These are phyloP conservation scores for Scaptomyza parva DNA, from an alignment of 2,888 invertebrate species.

Conservation along the genomic window DNA sequence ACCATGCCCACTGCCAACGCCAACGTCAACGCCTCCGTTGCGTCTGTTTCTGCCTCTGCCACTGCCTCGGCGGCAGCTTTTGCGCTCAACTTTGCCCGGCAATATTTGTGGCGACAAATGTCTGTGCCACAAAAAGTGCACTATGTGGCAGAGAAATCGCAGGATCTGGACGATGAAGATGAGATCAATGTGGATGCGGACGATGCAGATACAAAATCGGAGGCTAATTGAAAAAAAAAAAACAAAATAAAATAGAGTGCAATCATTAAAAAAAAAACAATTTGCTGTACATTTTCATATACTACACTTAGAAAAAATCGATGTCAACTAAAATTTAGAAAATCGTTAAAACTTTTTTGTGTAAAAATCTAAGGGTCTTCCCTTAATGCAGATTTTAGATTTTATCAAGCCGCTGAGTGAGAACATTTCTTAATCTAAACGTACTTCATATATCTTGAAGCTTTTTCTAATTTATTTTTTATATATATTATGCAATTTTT, in stretches of 20 bases:
- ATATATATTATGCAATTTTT: too few species aligned
- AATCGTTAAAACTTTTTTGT: neutral
- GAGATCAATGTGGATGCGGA: constrained; percentile 93
- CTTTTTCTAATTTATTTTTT: too few species aligned
- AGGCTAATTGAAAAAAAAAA: constrained; percentile 45
- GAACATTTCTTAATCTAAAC: neutral
- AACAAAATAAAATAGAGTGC: constrained; percentile 21
- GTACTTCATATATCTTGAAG: neutral
- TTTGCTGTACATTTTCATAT: constrained; percentile 10
- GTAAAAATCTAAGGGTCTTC: neutral
- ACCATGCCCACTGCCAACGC: constrained; percentile 86
- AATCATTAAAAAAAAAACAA: constrained; percentile 32
- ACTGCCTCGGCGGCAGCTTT: constrained; percentile 86
- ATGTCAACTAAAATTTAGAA: neutral
- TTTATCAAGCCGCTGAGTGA: too few species aligned
- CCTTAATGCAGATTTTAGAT: too few species aligned
- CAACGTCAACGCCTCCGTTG: too few species aligned
- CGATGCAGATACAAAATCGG: constrained; percentile 83
- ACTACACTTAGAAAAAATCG: constrained; percentile 7
- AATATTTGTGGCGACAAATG: constrained; percentile 76
- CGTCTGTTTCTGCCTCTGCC: constrained; percentile 86
- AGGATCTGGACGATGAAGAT: constrained; percentile 87
- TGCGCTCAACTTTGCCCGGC: constrained; percentile 82
- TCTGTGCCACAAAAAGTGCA: constrained; percentile 36
- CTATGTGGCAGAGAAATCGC: constrained; percentile 12